Conservation (phyloP, 2,888 invertebrate species). For the Meiosimyza platycephala region DNA sequence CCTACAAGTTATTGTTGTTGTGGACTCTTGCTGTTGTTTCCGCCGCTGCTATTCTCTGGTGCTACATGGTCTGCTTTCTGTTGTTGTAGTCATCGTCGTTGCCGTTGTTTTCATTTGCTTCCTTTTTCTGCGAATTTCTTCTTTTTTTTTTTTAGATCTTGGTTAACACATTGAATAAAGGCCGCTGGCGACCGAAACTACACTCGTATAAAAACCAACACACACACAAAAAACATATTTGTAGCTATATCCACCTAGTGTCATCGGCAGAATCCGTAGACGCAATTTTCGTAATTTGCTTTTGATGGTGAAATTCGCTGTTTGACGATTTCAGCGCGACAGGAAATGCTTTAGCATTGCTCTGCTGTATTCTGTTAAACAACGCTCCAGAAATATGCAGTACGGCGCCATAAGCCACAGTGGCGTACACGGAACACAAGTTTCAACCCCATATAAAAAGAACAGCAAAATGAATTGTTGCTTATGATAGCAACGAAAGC, state of each 20-base stretch:
- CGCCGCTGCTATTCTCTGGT: background rate
- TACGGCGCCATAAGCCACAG: constrained; percentile 21
- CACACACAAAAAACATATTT: constrained; percentile 11
- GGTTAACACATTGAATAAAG: constrained; percentile 21
- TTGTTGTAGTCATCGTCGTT: constrained; percentile 7
- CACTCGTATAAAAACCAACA: background rate
- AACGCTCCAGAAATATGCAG: too few relatives aligned
- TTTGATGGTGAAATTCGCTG: constrained; percentile 16
- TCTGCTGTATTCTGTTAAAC: too few relatives aligned
- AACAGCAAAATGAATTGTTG: too few relatives aligned
- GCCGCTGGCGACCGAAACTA: constrained; percentile 28
- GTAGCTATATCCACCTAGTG: constrained; percentile 1
- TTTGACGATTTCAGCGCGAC: constrained; percentile 12
- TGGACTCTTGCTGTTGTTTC: constrained; percentile 18
- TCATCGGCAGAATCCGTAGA: constrained; percentile 14
- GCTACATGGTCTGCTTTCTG: constrained; percentile 6
- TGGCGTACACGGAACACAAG: too few relatives aligned
- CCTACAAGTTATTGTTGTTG: constrained; percentile 30
- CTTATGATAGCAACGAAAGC: too few relatives aligned
- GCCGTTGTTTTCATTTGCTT: constrained; percentile 14
- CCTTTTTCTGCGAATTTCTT: constrained; percentile 31
- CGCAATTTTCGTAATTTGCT: constrained; percentile 26
- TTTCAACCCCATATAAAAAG: too few relatives aligned
- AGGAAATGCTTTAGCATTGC: constrained; percentile 23
- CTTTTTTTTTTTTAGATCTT: constrained; percentile 15